A percentile compares a stretch with the other conserved stretches of the same genome.
phyloP scores from a whole-genome alignment of 2,888 invertebrate species.

The Mythimna loreyi region DNA sequence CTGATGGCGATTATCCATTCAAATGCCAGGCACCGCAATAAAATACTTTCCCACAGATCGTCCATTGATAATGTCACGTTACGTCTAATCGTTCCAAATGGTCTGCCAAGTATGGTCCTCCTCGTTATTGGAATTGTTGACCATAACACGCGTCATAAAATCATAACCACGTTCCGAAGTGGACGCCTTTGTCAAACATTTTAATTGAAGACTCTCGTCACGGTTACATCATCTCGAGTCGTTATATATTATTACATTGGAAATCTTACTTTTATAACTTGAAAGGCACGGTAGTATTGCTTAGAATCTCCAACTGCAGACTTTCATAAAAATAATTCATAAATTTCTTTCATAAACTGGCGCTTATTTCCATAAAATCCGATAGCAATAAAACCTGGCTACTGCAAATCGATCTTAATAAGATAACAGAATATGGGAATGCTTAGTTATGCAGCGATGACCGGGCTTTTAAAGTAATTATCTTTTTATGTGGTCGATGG shows the following conservation, averaged over 20 bases:
- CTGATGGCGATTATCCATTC: conserved; percentile 50
- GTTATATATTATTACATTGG: conserved; percentile 22
- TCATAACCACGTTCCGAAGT: conserved; percentile 30
- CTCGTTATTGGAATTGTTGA: conserved; percentile 51
- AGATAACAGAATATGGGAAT: conserved; percentile 47
- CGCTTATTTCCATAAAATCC: conserved; percentile 12
- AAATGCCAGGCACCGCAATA: conserved; percentile 39
- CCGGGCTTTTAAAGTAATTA: conserved; percentile 70
- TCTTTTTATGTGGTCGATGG: conserved; percentile 71
- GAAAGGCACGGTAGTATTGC: not conserved
- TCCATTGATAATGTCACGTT: conserved; percentile 53
- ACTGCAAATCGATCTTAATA: conserved; percentile 35
- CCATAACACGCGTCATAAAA: conserved; percentile 35
- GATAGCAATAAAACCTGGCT: conserved; percentile 20
- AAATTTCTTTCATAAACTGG: not conserved
- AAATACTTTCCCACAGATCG: conserved; percentile 57
- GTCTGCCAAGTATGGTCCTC: conserved; percentile 40
- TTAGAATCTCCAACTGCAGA: not conserved
- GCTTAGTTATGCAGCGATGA: conserved; percentile 54
- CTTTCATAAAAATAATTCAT: not conserved
- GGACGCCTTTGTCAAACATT: conserved; percentile 28
- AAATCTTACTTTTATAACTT: conserved; percentile 3
- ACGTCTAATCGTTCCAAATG: conserved; percentile 42
- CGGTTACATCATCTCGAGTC: conserved; percentile 21
- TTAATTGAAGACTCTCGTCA: conserved; percentile 33